These are phyloP conservation scores for Umimayanthus chanpuru DNA, from an alignment of 92 coral and sea anemone species.

Conservation along the genomic window DNA sequence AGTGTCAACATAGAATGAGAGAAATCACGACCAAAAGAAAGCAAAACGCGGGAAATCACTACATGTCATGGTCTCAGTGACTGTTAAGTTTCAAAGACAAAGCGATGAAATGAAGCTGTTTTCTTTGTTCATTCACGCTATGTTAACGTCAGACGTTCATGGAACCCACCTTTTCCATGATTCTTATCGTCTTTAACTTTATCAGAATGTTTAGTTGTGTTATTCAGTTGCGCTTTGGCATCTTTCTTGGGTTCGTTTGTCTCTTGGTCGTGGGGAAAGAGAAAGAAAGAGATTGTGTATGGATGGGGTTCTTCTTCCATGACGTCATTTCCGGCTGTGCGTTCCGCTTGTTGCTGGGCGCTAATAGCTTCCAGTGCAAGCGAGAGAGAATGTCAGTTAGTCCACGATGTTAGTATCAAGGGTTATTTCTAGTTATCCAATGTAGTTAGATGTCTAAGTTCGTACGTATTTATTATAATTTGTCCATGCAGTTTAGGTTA, in stretches of 20 bases:
- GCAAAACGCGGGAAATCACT: no score
- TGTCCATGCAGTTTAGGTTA: no score
- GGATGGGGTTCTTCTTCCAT: conserved; percentile 95
- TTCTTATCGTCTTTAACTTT: conserved; percentile 26
- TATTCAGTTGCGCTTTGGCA: conserved; percentile 53
- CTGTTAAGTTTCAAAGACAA: neutral
- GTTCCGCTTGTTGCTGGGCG: conserved; percentile 55
- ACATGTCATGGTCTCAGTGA: neutral
- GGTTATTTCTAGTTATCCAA: no score
- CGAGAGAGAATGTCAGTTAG: conserved; percentile 45
- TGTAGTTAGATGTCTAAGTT: no score
- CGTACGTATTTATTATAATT: no score
- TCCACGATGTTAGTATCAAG: neutral
- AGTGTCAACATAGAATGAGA: neutral
- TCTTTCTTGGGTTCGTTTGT: conserved; percentile 66
- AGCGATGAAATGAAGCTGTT: neutral
- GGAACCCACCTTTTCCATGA: conserved; percentile 23
- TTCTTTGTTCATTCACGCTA: neutral
- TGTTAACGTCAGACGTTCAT: neutral
- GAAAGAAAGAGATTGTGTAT: conserved; percentile 97
- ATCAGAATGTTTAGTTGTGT: conserved; percentile 38
- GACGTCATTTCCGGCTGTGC: conserved; percentile 71
- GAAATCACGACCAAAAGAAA: neutral
- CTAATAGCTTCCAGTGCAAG: conserved; percentile 34
- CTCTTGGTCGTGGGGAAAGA: conserved; percentile 84